Percentiles rank a stretch among this genome's conserved stretches.
phyloP scores from a whole-genome alignment of 2,888 invertebrate species.

The Catocala fraxini region DNA sequence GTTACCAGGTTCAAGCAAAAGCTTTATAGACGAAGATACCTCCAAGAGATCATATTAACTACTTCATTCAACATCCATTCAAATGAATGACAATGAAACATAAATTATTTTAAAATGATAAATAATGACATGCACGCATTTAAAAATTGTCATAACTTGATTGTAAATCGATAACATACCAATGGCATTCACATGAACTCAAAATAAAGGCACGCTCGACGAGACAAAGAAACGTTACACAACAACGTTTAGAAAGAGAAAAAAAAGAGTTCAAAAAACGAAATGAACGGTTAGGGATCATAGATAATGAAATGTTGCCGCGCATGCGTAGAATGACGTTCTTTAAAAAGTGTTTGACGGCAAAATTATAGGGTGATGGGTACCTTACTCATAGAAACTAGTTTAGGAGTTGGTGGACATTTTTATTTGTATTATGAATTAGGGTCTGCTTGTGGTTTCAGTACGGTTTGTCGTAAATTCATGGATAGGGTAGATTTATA shows the following conservation, averaged over 20 bases:
- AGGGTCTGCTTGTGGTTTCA: no score
- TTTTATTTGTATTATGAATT: no score
- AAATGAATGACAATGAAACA: not conserved
- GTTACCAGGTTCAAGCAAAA: no score
- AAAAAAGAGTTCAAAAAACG: conserved; percentile 51
- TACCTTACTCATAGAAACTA: conserved; percentile 48
- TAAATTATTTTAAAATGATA: conserved; percentile 8
- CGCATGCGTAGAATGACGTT: conserved; percentile 74
- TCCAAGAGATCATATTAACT: not conserved
- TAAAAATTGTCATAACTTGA: conserved; percentile 10
- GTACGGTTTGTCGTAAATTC: no score
- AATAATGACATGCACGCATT: conserved; percentile 10
- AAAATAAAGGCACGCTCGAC: conserved; percentile 31
- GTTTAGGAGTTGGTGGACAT: conserved; percentile 34
- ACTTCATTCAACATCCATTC: not conserved
- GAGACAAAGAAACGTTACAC: conserved; percentile 42
- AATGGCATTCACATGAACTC: conserved; percentile 16
- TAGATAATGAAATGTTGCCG: conserved; percentile 75
- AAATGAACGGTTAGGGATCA: conserved; percentile 69
- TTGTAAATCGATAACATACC: conserved; percentile 21
- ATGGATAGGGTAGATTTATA: no score
- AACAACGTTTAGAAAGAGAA: conserved; percentile 33
- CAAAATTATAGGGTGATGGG: conserved; percentile 72
- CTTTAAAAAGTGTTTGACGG: conserved; percentile 81
- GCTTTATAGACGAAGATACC: no score